Conservation (phyloP, 2,113 vertebrate species). For the Phycodurus eques region DNA sequence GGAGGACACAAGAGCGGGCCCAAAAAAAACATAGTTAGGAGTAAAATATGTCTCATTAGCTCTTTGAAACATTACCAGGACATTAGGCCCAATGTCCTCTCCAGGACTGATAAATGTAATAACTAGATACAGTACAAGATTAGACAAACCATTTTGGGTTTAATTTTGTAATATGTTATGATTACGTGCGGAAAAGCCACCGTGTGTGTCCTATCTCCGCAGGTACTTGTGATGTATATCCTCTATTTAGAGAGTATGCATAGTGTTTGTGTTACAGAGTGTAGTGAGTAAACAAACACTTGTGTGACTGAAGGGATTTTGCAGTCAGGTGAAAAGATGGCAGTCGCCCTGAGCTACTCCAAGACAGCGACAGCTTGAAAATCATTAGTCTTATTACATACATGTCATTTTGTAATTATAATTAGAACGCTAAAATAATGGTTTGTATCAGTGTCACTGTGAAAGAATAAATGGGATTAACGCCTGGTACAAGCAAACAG, state of each 20-base stretch:
- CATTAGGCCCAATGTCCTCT: neutral
- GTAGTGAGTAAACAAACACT: neutral
- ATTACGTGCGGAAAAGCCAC: neutral
- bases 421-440: too few relatives aligned
- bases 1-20: neutral
- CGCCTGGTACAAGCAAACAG: too few relatives aligned
- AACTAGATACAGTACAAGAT: neutral
- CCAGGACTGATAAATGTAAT: neutral
- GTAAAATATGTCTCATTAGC: neutral
- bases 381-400: neutral
- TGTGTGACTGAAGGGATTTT: conserved; percentile 1
- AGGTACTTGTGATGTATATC: neutral
- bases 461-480: too few relatives aligned
- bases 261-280: neutral
- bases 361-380: too few relatives aligned
- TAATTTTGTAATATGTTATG: neutral
- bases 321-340: neutral
- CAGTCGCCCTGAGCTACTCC: neutral
- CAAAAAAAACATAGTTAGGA: neutral
- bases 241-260: neutral
- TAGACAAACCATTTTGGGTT: neutral
- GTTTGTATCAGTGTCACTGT: too few relatives aligned
- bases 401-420: neutral
- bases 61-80: neutral
- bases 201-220: neutral